Percentiles rank a stretch among this genome's conserved stretches.
phyloP scores from a whole-genome alignment of 2,113 vertebrate species.

The Lutjanus erythropterus region DNA sequence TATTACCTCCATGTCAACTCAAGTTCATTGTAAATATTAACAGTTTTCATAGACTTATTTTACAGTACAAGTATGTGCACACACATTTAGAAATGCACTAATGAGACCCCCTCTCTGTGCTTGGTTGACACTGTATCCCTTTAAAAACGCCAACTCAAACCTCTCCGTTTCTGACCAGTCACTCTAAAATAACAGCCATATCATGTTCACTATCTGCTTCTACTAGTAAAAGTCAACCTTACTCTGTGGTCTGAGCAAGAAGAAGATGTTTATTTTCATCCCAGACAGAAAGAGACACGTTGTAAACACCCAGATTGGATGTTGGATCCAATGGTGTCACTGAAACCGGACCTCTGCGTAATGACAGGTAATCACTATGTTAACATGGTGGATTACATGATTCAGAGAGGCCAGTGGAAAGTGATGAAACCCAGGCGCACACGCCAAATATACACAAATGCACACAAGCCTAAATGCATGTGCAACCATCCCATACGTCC shows the following conservation, averaged over 20 bases:
- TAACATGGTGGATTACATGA: conserved; percentile 71
- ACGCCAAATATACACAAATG: conserved; percentile 46
- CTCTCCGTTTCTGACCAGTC: conserved; percentile 22
- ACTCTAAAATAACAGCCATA: conserved; percentile 25
- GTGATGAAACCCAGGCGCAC: conserved; percentile 57
- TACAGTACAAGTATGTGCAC: background rate
- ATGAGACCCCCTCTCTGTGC: background rate
- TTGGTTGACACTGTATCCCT: conserved; percentile 36
- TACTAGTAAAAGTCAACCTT: conserved; percentile 4
- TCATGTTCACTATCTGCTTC: conserved; percentile 49
- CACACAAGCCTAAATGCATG: conserved; percentile 31
- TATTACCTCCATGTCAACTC: conserved; percentile 8
- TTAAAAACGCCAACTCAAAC: conserved; percentile 6
- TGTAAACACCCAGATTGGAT: conserved; percentile 59
- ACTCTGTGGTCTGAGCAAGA: conserved; percentile 15
- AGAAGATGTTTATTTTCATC: conserved; percentile 57
- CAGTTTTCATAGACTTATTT: conserved; percentile 7
- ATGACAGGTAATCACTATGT: conserved; percentile 73
- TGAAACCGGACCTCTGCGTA: conserved; percentile 67
- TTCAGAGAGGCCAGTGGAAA: conserved; percentile 54
- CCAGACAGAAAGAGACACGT: conserved; percentile 49
- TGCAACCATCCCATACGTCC: conserved; percentile 28
- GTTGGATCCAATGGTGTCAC: conserved; percentile 49
- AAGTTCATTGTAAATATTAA: conserved; percentile 13
- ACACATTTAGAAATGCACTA: background rate